Evolutionary conservation across 1,140 invertebrate genomes (phyloP), one percentile per base, ranked within the genome.

Genomic region (Hirudo medicinalis): DNA sequence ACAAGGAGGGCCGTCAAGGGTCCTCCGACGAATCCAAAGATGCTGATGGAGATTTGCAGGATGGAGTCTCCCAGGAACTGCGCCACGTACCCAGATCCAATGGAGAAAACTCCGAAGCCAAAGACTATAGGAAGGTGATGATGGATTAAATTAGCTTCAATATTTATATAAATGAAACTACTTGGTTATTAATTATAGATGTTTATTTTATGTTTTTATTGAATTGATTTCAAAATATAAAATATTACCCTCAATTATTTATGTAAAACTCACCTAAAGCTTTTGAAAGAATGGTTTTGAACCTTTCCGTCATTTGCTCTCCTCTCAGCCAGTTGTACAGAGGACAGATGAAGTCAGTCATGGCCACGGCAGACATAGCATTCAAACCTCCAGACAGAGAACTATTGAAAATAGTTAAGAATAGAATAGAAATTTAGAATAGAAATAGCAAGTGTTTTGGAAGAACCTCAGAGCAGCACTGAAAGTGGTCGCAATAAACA

Each of bases 401-500:
- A 32, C 57, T 32, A 13, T 63, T 63, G 6, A 9, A 2, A n/a
- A 57, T 57, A 2, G 9, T 57, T 57, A 9, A n/a, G 5, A 36
- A 36, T n/a, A n/a, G n/a, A n/a, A n/a, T n/a, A n/a, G n/a, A n/a
- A n/a, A n/a, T n/a, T n/a, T n/a, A n/a, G n/a, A n/a, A n/a, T n/a
- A n/a, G n/a, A n/a, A n/a, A n/a, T n/a, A 36, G 32, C 32, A 36
- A 36, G 43, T 0, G 11, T 6, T 11, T 63, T 1, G 22, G 11
- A 0, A 63, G 8, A 63, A 32, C 57, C 57, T 63, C 0, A 94
- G 83, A 0, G 90, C 88, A 1, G 89, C 91, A 76, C 88, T 90
- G 75, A 91, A 91, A 55, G 92, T 88, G 60, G 90, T 90, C 2
- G 91, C 89, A 0, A 94, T 90, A 78, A 96, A 94, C 73, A 96